These are phyloP conservation scores for Mythimna loreyi DNA, from an alignment of 2,888 invertebrate genomes.

Conservation along the genomic window DNA sequence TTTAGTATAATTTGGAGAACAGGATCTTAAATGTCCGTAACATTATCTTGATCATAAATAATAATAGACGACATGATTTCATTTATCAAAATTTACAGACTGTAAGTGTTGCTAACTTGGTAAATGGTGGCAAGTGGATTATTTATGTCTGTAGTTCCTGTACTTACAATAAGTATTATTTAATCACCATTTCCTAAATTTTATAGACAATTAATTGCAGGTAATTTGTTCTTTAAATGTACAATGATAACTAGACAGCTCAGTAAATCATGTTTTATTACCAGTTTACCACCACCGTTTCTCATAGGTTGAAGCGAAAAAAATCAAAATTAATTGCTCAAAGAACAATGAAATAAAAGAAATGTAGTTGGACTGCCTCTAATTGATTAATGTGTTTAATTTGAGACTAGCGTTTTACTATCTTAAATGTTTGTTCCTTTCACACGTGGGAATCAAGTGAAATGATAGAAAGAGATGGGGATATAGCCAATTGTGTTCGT, in stretches of 20 bases:
- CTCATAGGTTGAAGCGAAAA: conserved; percentile 57
- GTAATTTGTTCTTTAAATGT: neutral
- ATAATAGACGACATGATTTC: conserved; percentile 40
- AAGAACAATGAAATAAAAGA: conserved; percentile 70
- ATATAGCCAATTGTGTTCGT: conserved; percentile 69
- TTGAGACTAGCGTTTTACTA: conserved; percentile 66
- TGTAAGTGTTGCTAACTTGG: conserved; percentile 5
- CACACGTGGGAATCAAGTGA: conserved; percentile 39
- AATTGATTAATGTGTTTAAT: conserved; percentile 79
- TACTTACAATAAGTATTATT: neutral
- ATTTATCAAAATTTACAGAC: conserved; percentile 40
- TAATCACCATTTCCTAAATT: neutral
- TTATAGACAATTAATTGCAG: conserved; percentile 6
- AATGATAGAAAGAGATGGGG: conserved; percentile 53
- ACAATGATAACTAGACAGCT: conserved; percentile 4
- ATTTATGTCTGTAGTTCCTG: conserved; percentile 3
- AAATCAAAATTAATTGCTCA: conserved; percentile 61
- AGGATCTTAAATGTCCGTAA: conserved; percentile 43
- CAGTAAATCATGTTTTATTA: conserved; percentile 6
- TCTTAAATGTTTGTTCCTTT: conserved; percentile 59
- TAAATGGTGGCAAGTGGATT: conserved; percentile 3
- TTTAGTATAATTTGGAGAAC: conserved; percentile 44
- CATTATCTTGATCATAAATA: conserved; percentile 45
- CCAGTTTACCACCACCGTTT: conserved; percentile 25
- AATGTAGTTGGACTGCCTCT: conserved; percentile 65